phyloP scores from a whole-genome alignment of 2,888 invertebrate species.

The Baccha elongata region DNA sequence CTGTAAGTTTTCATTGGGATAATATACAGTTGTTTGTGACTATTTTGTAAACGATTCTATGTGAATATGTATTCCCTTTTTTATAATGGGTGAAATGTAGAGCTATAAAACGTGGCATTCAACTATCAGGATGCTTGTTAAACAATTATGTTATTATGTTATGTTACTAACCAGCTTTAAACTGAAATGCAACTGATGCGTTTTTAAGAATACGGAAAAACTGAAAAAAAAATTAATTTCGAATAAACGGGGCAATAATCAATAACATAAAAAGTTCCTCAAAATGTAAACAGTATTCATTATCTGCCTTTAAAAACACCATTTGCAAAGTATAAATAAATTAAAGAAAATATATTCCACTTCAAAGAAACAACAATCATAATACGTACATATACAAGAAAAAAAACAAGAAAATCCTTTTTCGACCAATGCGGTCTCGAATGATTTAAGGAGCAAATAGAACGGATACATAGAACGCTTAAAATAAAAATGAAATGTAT shows the following conservation, averaged over 20 bases:
- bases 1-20: conserved; percentile 62
- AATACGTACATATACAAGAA: not conserved
- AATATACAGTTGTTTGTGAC: conserved; percentile 22
- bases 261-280: too few relatives aligned
- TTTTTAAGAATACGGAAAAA: not conserved
- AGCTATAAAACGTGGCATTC: conserved; percentile 32
- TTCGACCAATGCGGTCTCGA: not conserved
- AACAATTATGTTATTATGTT: too few relatives aligned
- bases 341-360: not conserved
- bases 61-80: not conserved
- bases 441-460: not conserved
- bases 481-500: not conserved
- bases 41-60: conserved; percentile 16
- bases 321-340: not conserved
- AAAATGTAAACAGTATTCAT: too few relatives aligned
- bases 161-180: too few relatives aligned
- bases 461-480: not conserved
- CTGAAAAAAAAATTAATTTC: too few relatives aligned
- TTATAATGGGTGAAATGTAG: conserved; percentile 29
- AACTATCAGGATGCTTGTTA: conserved; percentile 33
- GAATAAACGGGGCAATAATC: too few relatives aligned
- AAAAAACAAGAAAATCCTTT: not conserved
- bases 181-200: not conserved
- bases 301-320: too few relatives aligned
- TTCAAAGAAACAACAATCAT: not conserved